Evolutionary conservation across 2,888 invertebrate species (phyloP).

Genomic region (Baronia brevicornis): DNA sequence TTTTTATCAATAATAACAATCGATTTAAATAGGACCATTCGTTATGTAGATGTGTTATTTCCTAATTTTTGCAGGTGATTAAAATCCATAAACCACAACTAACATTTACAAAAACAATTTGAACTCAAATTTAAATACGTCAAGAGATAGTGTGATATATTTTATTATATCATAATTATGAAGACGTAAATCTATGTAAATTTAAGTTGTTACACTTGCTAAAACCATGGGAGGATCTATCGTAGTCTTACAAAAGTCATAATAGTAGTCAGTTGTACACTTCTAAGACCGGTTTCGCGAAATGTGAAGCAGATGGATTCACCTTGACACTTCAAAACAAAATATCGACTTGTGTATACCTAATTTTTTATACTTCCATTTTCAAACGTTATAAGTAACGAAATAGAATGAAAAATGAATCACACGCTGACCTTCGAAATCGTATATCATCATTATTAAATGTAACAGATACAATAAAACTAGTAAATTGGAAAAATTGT

Average conservation of each 20-base stretch:
- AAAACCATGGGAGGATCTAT: too few relatives aligned
- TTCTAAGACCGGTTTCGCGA: conserved; percentile 35
- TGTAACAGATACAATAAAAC: too few relatives aligned
- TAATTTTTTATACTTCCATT: conserved; percentile 1
- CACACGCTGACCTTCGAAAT: too few relatives aligned
- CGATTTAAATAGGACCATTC: conserved; percentile 2
- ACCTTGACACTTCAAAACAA: conserved; percentile 39
- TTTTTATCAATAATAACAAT: conserved; percentile 3
- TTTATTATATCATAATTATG: not conserved
- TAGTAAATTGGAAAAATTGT: too few relatives aligned
- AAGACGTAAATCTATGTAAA: conserved; percentile 2
- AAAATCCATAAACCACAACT: too few relatives aligned
- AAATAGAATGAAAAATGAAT: too few relatives aligned
- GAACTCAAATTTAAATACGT: too few relatives aligned
- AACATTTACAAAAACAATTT: too few relatives aligned
- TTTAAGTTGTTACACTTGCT: conserved; percentile 5
- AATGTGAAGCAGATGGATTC: conserved; percentile 29
- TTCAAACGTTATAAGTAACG: conserved; percentile 5
- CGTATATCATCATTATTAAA: too few relatives aligned
- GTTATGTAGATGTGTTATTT: conserved; percentile 2
- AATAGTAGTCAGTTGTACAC: not conserved
- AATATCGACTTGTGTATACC: conserved; percentile 8
- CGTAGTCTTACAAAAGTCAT: too few relatives aligned
- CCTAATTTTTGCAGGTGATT: too few relatives aligned
- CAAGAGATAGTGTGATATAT: too few relatives aligned